These are phyloP conservation scores for Bactericera cockerelli DNA, from an alignment of 1,140 invertebrate genomes.

Conservation along the genomic window DNA sequence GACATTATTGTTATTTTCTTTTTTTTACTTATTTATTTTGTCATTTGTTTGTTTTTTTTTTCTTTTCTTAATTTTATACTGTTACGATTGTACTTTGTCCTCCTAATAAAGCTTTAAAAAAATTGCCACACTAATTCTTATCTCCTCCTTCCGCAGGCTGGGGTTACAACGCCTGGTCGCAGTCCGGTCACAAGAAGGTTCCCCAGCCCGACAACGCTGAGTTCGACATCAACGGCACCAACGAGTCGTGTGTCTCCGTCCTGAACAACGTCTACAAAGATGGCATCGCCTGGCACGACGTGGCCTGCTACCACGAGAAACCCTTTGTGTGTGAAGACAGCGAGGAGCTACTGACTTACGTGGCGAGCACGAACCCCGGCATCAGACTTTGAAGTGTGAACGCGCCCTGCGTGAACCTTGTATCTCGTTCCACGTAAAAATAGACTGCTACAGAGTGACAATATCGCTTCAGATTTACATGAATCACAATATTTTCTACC, in stretches of 20 bases:
- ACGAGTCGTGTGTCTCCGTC: conserved; percentile 67
- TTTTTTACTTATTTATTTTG: no score
- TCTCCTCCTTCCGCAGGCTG: conserved; percentile 41
- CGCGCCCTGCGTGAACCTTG: no score
- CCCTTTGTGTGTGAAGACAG: conserved; percentile 77
- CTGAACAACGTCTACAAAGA: conserved; percentile 84
- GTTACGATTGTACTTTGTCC: no score
- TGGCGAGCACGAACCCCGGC: conserved; percentile 60
- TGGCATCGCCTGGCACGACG: conserved; percentile 81
- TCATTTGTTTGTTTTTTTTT: no score
- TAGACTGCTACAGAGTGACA: no score
- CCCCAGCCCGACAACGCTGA: conserved; percentile 81
- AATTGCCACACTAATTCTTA: no score
- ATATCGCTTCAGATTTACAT: no score
- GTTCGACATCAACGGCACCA: conserved; percentile 77
- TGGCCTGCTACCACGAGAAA: conserved; percentile 83
- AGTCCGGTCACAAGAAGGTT: conserved; percentile 73
- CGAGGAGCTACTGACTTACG: conserved; percentile 68
- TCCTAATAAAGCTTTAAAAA: no score
- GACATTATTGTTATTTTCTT: no score
- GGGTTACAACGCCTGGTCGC: conserved; percentile 71
- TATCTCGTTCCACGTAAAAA: no score
- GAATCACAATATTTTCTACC: no score
- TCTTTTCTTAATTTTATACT: no score
- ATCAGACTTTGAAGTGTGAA: conserved; percentile 34